Percentiles rank a stretch among this genome's conserved stretches.
Evolutionary conservation across 2,888 invertebrate genomes (phyloP).

Genomic region (Diabrotica balteata): DNA sequence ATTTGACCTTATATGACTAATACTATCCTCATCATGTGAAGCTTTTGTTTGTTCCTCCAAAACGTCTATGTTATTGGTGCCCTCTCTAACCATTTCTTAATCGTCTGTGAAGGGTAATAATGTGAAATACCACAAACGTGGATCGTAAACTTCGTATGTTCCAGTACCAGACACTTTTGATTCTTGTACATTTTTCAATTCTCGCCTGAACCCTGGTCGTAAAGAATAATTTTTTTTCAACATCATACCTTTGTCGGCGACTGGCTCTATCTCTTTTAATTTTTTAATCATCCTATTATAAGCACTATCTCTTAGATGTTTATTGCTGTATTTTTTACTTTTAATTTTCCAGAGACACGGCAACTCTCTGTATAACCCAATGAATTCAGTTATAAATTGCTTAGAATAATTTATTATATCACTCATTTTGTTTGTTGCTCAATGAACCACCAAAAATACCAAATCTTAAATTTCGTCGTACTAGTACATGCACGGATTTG

Average conservation of each 20-base stretch:
- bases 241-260: background rate
- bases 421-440: background rate
- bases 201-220: background rate
- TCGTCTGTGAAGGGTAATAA: background rate
- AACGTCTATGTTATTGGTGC: too few relatives aligned
- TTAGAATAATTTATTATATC: too few relatives aligned
- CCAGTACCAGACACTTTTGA: background rate
- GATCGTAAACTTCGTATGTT: background rate
- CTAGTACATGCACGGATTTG: background rate
- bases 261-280: background rate
- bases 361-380: background rate
- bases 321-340: background rate
- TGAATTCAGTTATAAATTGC: too few relatives aligned
- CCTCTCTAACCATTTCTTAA: too few relatives aligned
- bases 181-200: background rate
- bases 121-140: too few relatives aligned
- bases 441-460: background rate
- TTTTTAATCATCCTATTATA: too few relatives aligned
- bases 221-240: background rate
- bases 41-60: too few relatives aligned
- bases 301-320: background rate
- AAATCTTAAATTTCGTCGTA: background rate
- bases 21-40: too few relatives aligned
- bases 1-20: too few relatives aligned
- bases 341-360: too few relatives aligned